phyloP scores from a whole-genome alignment of 2,888 invertebrate species.

The Bombylius discolor region DNA sequence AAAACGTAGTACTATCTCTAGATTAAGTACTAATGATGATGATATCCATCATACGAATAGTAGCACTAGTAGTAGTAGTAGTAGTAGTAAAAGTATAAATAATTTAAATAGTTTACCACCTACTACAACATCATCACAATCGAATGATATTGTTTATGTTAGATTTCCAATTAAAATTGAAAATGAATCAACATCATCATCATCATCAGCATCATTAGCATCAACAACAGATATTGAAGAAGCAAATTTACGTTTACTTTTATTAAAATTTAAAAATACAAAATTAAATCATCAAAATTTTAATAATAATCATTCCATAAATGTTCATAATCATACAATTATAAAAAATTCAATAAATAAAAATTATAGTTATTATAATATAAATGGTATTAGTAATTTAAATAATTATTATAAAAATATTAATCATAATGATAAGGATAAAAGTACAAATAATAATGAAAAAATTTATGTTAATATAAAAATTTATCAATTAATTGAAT shows the following conservation, averaged over 20 bases:
- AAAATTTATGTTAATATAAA: conserved; percentile 21
- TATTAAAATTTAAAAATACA: conserved; percentile 21
- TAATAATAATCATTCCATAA: conserved; percentile 1
- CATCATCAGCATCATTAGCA: conserved; percentile 14
- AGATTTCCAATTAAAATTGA: conserved; percentile 8
- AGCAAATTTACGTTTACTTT: conserved; percentile 28
- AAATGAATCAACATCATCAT: neutral
- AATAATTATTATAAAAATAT: conserved; percentile 5
- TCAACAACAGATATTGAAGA: conserved; percentile 26
- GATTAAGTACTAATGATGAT: no score
- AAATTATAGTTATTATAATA: no score
- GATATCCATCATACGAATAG: no score
- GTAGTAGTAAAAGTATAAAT: neutral
- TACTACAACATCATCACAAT: neutral
- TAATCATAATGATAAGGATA: conserved; percentile 6
- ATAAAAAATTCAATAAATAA: no score
- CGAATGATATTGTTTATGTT: conserved; percentile 6
- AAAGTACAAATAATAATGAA: neutral
- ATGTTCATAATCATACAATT: no score
- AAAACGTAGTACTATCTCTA: no score
- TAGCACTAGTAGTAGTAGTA: no score
- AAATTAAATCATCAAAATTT: conserved; percentile 15
- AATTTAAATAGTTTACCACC: neutral
- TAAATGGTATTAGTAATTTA: conserved; percentile 13
- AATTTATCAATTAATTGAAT: conserved; percentile 25